Conservation (phyloP, 2,113 vertebrate species). For the Sturnus vulgaris region DNA sequence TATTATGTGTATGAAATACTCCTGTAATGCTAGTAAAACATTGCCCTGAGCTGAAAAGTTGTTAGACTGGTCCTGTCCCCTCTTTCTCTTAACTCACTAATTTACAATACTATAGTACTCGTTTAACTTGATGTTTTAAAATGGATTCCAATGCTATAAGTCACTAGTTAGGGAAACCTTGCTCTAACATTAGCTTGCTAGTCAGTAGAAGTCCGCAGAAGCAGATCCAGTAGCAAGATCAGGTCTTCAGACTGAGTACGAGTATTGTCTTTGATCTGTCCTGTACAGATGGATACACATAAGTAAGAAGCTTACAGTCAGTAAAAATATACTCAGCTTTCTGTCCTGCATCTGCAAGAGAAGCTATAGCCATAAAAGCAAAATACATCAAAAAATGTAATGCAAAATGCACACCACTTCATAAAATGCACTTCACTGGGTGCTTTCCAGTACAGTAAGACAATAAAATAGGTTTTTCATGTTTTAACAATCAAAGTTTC, state of each 20-base stretch:
- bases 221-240: not conserved
- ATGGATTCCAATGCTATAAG: not conserved
- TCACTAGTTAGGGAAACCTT: not conserved
- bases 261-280: not conserved
- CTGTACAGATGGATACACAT: not conserved
- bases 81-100: not conserved
- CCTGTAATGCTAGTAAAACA: not conserved
- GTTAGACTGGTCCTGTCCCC: not conserved
- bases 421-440: not conserved
- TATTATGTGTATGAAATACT: not conserved
- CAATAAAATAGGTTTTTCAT: not conserved
- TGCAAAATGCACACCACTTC: not conserved
- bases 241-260: not conserved
- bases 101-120: not conserved
- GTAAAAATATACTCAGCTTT: not conserved
- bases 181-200: not conserved
- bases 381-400: not conserved
- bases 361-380: not conserved
- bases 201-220: not conserved
- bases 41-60: not conserved
- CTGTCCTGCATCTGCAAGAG: not conserved
- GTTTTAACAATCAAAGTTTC: not conserved
- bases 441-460: fast-evolving
- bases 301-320: not conserved
- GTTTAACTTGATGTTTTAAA: not conserved